Conservation (phyloP, 2,797 vertebrate species). For the Hyperoplus lanceolatus region DNA sequence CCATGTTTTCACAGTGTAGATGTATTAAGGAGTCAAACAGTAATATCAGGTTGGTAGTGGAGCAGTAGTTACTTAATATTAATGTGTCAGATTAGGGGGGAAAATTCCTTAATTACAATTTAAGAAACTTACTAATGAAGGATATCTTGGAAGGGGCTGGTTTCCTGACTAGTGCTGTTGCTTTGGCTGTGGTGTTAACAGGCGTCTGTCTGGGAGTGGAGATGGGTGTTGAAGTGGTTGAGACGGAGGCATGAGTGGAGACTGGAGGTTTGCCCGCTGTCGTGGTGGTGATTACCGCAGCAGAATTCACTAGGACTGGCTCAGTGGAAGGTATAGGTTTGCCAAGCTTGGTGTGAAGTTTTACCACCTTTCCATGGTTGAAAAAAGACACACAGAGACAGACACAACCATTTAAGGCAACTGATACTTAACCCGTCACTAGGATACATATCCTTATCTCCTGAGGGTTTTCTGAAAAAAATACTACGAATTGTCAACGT, state of each 20-base stretch:
- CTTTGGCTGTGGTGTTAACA: slow-evolving; percentile 50
- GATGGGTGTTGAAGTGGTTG: slow-evolving; percentile 50
- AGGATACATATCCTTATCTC: too few species aligned
- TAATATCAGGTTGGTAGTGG: neutral
- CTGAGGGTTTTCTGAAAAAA: too few species aligned
- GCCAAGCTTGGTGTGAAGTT: slow-evolving; percentile 90
- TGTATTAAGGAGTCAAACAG: neutral
- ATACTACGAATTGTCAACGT: too few species aligned
- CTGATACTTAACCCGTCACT: slow-evolving; percentile 42
- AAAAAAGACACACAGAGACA: slow-evolving; percentile 48
- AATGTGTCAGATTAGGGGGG: neutral
- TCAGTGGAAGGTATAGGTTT: slow-evolving; percentile 90
- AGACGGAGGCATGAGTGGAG: slow-evolving; percentile 27
- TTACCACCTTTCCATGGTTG: slow-evolving; percentile 85
- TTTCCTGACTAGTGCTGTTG: slow-evolving; percentile 70
- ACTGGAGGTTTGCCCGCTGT: slow-evolving; percentile 73
- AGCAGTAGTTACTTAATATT: neutral
- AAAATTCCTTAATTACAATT: neutral
- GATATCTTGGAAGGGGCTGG: slow-evolving; percentile 71
- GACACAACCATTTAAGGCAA: slow-evolving; percentile 30
- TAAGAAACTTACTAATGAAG: slow-evolving; percentile 76
- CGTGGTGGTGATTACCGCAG: slow-evolving; percentile 73
- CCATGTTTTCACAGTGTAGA: neutral
- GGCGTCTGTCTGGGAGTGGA: slow-evolving; percentile 54
- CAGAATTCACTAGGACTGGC: slow-evolving; percentile 82